Base-by-base conservation (phyloP, 2,888 invertebrate species). In the Leucania comma region DNA sequence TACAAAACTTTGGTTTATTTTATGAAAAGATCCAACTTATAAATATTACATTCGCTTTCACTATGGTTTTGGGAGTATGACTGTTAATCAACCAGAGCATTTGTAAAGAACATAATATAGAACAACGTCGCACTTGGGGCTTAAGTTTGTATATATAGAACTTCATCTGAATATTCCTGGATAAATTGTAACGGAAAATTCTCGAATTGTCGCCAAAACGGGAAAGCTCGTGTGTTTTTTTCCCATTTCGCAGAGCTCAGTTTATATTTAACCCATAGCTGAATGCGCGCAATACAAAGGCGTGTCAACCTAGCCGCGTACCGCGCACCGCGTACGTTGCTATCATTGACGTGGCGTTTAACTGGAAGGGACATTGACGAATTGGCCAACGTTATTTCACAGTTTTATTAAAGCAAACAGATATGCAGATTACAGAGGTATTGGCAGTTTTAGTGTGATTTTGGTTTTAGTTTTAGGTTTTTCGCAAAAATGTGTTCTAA, bases 221-320 rank as follows among this genome's bases (percentile, higher is more conserved):
- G 69, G 75, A 69, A 75, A 77, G 76, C 82, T 82, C 80, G 65
- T 79, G 80, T 86, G 85, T 72, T 75, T 80, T 90, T 32, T 89
- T 88, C 86, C 88, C 88, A 86, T 91, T 89, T 88, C 73, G 83
- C 84, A 79, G 83, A 84, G 87, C 87, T 76, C 84, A 83, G 91
- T 92, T 93, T 93, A 93, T 93, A 93, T 93, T 92, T 91, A 91
- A 90, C 90, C 88, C 88, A 87, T 89, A 87, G 91, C 91, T 90
- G 90, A 92, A 92, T 92, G 88, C 90, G 87, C 89, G 87, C 87
- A 87, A 90, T 89, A 93, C 92, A 93, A 93, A 93, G 90, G 90
- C 89, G 87, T 90, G 92, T 90, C 92, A 92, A 90, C 89, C 86
- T 84, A 88, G 84, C 81, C 76, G 81, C 80, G 82, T 81, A 80